A percentile compares a stretch with the other conserved stretches of the same genome.
phyloP scores from a whole-genome alignment of 30 jellyfish, hydroid and myxozoan genomes.

The Phacellophora camtschatica region DNA sequence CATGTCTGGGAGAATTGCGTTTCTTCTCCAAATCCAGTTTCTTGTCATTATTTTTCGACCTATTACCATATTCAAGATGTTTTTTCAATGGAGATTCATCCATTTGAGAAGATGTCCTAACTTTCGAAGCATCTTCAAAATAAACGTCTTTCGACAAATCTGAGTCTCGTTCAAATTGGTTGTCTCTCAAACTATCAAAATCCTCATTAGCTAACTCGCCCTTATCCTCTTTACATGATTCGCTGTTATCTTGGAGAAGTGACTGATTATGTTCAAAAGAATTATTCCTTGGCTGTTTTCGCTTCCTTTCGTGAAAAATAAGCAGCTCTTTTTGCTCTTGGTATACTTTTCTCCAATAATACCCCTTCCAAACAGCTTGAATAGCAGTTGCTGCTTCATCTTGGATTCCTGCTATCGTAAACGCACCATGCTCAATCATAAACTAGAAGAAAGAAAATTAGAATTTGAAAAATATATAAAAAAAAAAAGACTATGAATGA shows the following conservation, averaged over 20 bases:
- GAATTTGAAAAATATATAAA: neutral
- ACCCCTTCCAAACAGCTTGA: slow-evolving; percentile 89
- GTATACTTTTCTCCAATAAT: slow-evolving; percentile 39
- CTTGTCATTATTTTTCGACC: neutral
- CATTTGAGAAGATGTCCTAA: neutral
- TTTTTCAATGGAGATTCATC: too few relatives aligned
- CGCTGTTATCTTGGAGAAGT: neutral
- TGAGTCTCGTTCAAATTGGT: neutral
- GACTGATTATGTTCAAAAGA: neutral
- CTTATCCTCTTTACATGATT: neutral
- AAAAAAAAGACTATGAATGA: too few relatives aligned
- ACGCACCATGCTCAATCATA: slow-evolving; percentile 90
- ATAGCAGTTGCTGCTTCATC: slow-evolving; percentile 91
- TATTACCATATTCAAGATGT: too few relatives aligned
- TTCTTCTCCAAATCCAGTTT: neutral
- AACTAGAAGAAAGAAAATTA: neutral
- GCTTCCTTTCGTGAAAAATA: slow-evolving; percentile 45
- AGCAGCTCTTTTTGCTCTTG: slow-evolving; percentile 41
- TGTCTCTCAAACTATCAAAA: neutral
- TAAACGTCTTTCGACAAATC: neutral
- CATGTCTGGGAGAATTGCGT: neutral
- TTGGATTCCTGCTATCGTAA: slow-evolving; percentile 85
- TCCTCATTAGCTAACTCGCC: neutral
- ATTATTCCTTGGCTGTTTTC: slow-evolving; percentile 11
- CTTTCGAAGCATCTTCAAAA: neutral